Evolutionary conservation across 2,888 invertebrate species (phyloP), one percentile per base, ranked within the genome.

Genomic region (Nowickia ferox): DNA sequence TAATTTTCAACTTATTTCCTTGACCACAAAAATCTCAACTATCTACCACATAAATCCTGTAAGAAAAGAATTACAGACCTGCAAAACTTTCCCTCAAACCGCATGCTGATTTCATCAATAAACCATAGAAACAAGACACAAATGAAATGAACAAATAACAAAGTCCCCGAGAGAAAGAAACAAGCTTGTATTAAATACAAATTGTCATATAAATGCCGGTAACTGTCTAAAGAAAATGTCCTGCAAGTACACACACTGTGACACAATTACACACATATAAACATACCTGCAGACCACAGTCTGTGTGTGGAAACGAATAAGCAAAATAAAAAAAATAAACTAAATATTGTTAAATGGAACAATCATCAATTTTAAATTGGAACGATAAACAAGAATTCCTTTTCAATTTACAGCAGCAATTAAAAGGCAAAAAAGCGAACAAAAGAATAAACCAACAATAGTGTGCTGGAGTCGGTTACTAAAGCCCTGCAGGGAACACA

Each of bases 151-250:
- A 51, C 48, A 78, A 51, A 38, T n/a, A 57, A 15, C 9, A 9
- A 30, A 30, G 30, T 1, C 0, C 19, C 17, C 46, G 13, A 71
- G 30, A 6, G 30, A 17, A 13, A 10, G 2, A 71, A 38, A 44
- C 30, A 11, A 72, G 9, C 9, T n/a, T 38, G 9, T 19, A 63
- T 63, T 44, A 53, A 69, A 69, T 42, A 80, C 48, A 74, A 74
- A 74, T 74, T 80, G 80, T 74, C 80, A 74, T 66, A 74, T 80
- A 74, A 74, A 66, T 80, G 80, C 74, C 57, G 55, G 55, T 40
- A 80, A 55, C 46, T 72, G 72, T 74, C 57, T 42, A 66, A 65
- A 57, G 55, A 38, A 42, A 46, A 55, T 65, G 22, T 46, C 15
- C 9, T 68, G 3, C 1, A 40, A 17, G 38, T 2, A 30, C 38